These are phyloP conservation scores for Capromys pilorides DNA, from an alignment of 2,797 vertebrate genomes.

Conservation along the genomic window DNA sequence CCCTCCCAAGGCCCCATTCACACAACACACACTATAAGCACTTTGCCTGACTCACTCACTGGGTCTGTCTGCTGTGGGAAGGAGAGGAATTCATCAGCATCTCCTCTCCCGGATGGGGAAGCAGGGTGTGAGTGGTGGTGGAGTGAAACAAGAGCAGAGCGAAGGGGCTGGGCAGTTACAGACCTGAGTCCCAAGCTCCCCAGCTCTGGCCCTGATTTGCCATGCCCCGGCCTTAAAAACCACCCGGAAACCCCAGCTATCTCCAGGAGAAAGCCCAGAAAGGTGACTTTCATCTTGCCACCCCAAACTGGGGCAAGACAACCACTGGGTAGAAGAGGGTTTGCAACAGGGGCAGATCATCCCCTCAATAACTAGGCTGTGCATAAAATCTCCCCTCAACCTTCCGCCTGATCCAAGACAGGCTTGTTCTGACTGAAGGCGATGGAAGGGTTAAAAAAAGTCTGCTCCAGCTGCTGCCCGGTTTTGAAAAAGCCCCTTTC, in stretches of 20 bases:
- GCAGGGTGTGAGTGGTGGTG: constrained; percentile 73
- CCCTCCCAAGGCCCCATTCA: constrained; percentile 87
- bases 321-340: constrained; percentile 59
- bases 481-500: constrained; percentile 73
- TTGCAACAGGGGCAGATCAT: constrained; percentile 66
- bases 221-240: constrained; percentile 70
- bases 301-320: constrained; percentile 58
- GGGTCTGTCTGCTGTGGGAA: constrained; percentile 73
- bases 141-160: constrained; percentile 76
- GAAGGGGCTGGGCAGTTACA: constrained; percentile 79
- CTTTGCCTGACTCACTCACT: constrained; percentile 84
- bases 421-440: constrained; percentile 70
- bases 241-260: constrained; percentile 63
- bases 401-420: constrained; percentile 70
- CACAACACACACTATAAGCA: constrained; percentile 87
- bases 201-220: constrained; percentile 76
- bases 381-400: constrained; percentile 56
- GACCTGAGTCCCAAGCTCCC: constrained; percentile 81
- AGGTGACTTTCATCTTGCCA: constrained; percentile 61
- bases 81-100: constrained; percentile 72
- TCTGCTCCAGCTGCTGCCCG: constrained; percentile 52
- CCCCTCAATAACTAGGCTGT: constrained; percentile 70
- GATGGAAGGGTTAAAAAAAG: constrained; percentile 47
- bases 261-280: constrained; percentile 75
- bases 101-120: constrained; percentile 74